Base-by-base conservation (phyloP, 2,113 vertebrate species). In the Ariopsis seemanni region DNA sequence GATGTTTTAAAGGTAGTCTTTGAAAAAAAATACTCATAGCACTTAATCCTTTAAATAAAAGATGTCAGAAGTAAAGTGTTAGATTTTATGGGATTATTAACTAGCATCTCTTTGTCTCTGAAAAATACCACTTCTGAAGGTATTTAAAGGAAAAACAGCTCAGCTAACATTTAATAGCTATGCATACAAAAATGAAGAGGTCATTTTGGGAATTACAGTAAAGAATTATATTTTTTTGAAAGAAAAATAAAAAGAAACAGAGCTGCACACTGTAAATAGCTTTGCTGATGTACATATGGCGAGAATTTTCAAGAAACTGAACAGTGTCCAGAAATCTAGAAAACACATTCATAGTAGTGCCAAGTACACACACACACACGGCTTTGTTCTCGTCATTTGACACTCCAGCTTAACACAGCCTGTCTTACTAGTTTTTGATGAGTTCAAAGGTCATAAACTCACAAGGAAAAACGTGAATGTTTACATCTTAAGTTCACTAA, bases 291-390 rank as follows among this genome's bases (percentile, higher is more conserved):
- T 42, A 18, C 72, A 53, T n/a, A 7, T 22, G 58, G 18, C 17
- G 4, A 50, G 48, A 9, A 11, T 22, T 48, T 74, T 74, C 34
- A 74, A 74, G 8, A 48, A 48, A 22, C 42, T 22, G 42, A 75
- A 75, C 7, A 48, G 34, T 34, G 8, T 27, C 2, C 11, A 18
- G 7, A 42, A 74, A n/a, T 50, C 74, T 11, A 77, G 9, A 77
- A 77, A 8, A 50, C 17, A 52, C 18, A 52, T 55, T 78, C 11
- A 53, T 22, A n/a, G 4, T 78, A 2, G 10, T 30, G n/a, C 15
- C n/a, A 79, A 79, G 52, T 55, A 83, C 81, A 83, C 60, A 83
- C 60, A 82, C 81, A 83, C 81, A 48, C 71, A 77, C 71, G 72
- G 55, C 52, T 30, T 81, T 81, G 17, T 20, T 60, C 62, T 7